phyloP scores from a whole-genome alignment of 2,113 vertebrate genomes.

The human (Homo sapiens) region GRCh38 chr12:119264001-119264500 shows the following conservation, averaged over 20 bases:
- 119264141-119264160: background rate
- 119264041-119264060: background rate
- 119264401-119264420: slow-evolving; percentile 83
- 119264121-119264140: background rate
- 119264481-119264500: background rate
- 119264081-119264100: background rate
- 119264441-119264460: background rate
- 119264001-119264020: background rate
- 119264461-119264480: background rate
- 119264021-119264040: background rate
- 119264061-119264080: background rate
- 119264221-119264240: background rate
- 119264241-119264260: background rate
- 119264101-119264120: background rate
- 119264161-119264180: background rate
- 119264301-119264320: slow-evolving; percentile 72
- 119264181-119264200: background rate
- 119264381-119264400: slow-evolving; percentile 86
- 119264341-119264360: slow-evolving; percentile 84
- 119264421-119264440: slow-evolving; percentile 42
- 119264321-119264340: slow-evolving; percentile 82
- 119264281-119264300: background rate
- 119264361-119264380: slow-evolving; percentile 86
- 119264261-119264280: background rate
- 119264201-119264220: background rate